Base-by-base conservation (phyloP, 92 coral and sea anemone genomes). In the Palythoa grandiflora region DNA sequence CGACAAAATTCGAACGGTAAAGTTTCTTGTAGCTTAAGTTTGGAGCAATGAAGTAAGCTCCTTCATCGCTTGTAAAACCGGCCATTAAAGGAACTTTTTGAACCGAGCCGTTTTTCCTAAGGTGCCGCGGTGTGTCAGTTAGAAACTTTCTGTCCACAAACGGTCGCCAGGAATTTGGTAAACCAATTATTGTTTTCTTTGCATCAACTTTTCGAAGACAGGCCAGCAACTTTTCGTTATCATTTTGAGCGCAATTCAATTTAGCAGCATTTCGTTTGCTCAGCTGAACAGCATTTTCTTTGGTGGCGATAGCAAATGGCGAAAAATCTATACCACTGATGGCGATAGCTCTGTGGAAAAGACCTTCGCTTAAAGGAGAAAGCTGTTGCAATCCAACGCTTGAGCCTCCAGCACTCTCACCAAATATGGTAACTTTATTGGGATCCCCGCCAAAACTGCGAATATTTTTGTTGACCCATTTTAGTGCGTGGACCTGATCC, bases 371-470 rank as follows among this genome's bases (percentile, higher is more conserved):
- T 12, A 84, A 87, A 47, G 96, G 94, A 28, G 98, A 95, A 77
- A 95, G 87, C 3, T 89, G 44, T 1, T 87, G 90, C 3, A 95
- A 90, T 5, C 98, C 96, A 38, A 95, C 98, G 54, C 98, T 95
- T 36, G 98, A 93, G 1, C 96, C 98, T 2, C 98, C 98, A 3
- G 96, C 98, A 78, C 98, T 95, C 68, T 95, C 98, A 3, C 98
- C 98, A 90, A 91, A 95, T 93, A 95, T 93, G 75, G 96, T 95
- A 35, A 95, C 94, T 38, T 88, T 89, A 16, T 93, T 87, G 9
- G 92, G 92, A 65, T 95, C 94, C 51, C 98, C 98, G 47, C 93
- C 93, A 83, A 95, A 95, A 44, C 61, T 87, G 77, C 44, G 60
- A 73, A 95, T 95, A 83, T 93, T 95, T 38, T 91, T 90, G 28